Evolutionary conservation across 2,888 invertebrate species (phyloP).

Genomic region (Reticulitermes lucifugus): DNA sequence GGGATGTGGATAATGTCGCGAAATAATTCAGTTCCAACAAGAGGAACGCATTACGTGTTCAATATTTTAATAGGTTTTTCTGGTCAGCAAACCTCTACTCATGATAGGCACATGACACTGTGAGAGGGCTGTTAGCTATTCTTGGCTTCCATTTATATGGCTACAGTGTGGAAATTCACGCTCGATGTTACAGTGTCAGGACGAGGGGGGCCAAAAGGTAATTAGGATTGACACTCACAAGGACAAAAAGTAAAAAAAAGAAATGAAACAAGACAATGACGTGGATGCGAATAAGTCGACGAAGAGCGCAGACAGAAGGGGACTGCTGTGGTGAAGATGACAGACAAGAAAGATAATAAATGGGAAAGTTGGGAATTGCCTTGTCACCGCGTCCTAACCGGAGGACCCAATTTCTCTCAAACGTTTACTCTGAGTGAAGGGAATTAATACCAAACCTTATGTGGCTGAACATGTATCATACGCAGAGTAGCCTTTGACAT

Average conservation of each 20-base stretch:
- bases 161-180: not conserved
- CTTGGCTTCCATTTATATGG: not conserved
- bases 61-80: conserved; percentile 13
- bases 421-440: not conserved
- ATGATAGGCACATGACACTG: not conserved
- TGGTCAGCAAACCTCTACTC: not conserved
- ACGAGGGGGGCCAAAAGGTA: not conserved
- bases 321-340: conserved; percentile 17
- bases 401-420: conserved; percentile 17
- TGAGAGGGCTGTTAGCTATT: not conserved
- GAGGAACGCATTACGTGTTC: not conserved
- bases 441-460: not conserved
- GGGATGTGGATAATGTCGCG: not conserved
- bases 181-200: not conserved
- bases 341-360: conserved; percentile 37
- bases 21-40: conserved; percentile 6
- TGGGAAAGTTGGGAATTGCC: conserved; percentile 37
- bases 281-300: conserved; percentile 19
- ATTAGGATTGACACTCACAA: conserved; percentile 20
- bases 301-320: not conserved
- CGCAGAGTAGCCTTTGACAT: not conserved
- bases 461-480: not conserved
- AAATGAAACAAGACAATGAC: conserved; percentile 29
- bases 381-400: conserved; percentile 28
- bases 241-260: conserved; percentile 16